Evolutionary conservation across 2,113 vertebrate genomes (phyloP).

Genomic region (Philantomba maxwellii): DNA sequence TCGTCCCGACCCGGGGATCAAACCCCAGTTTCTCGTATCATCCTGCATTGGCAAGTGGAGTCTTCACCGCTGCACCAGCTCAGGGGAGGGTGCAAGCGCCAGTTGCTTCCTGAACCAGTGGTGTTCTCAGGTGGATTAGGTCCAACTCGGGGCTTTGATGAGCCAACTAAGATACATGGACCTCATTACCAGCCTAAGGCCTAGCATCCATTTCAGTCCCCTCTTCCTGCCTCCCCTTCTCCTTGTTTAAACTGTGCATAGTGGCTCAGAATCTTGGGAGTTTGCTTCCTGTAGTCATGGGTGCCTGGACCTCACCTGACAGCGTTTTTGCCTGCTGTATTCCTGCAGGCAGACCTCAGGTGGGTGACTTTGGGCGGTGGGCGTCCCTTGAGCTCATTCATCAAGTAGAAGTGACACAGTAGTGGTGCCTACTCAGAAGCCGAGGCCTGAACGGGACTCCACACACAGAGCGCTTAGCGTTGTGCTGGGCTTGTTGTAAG

Average conservation of each 20-base stretch:
- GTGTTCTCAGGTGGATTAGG: not conserved
- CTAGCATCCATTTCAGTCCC: not conserved
- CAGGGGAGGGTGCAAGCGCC: not conserved
- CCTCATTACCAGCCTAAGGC: not conserved
- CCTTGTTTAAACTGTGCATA: not conserved
- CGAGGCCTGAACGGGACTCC: not conserved
- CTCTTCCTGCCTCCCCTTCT: not conserved
- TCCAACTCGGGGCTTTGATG: not conserved
- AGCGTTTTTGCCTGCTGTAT: not conserved
- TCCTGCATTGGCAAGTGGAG: not conserved
- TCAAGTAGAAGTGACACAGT: not conserved
- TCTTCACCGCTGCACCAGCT: not conserved
- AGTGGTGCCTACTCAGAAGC: not conserved
- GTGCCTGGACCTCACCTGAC: not conserved
- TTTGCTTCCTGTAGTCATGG: not conserved
- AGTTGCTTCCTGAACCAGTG: not conserved
- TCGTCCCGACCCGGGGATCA: not conserved
- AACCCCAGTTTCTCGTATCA: not conserved
- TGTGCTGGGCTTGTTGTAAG: not conserved
- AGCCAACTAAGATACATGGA: not conserved
- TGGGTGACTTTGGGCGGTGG: not conserved
- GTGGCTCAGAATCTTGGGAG: not conserved
- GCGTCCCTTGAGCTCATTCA: not conserved
- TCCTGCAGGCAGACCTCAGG: not conserved
- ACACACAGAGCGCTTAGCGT: accelerated